phyloP scores from a whole-genome alignment of 2,888 invertebrate species.

The Cyclophora punctaria region DNA sequence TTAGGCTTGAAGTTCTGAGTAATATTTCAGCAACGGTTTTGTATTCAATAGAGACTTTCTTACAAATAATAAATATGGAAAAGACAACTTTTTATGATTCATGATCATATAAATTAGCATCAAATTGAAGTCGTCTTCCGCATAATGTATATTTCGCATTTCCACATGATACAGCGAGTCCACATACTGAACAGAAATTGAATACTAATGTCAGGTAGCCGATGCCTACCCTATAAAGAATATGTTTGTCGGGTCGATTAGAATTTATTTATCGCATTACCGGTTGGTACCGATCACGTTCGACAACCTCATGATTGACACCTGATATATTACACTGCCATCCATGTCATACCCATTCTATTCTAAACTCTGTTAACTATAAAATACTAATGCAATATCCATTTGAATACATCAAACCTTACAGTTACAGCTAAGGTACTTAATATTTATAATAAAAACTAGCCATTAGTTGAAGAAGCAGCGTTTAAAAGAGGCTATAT shows the following conservation, averaged over 20 bases:
- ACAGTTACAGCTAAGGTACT: no score
- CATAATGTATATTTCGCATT: constrained; percentile 13
- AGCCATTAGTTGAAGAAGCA: no score
- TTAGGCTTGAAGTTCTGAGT: no score
- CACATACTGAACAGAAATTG: constrained; percentile 16
- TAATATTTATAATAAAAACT: no score
- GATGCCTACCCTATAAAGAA: constrained; percentile 11
- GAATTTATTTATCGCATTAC: constrained; percentile 21
- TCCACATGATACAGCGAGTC: constrained; percentile 21
- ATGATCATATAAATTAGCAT: constrained; percentile 10
- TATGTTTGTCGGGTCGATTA: constrained; percentile 20
- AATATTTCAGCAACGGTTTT: no score
- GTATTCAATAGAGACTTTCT: no score
- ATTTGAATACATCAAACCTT: no score
- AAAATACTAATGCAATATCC: no score
- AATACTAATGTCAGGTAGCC: constrained; percentile 24
- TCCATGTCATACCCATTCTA: constrained; percentile 16
- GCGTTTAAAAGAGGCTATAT: no score
- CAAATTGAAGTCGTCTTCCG: constrained; percentile 13
- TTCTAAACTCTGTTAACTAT: constrained; percentile 7
- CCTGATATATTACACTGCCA: constrained; percentile 16
- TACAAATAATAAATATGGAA: no score
- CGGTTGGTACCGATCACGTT: constrained; percentile 8
- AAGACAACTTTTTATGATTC: background rate
- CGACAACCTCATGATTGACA: constrained; percentile 22